These are phyloP conservation scores for Asarcornis scutulata DNA, from an alignment of 2,113 vertebrate genomes.

Conservation along the genomic window DNA sequence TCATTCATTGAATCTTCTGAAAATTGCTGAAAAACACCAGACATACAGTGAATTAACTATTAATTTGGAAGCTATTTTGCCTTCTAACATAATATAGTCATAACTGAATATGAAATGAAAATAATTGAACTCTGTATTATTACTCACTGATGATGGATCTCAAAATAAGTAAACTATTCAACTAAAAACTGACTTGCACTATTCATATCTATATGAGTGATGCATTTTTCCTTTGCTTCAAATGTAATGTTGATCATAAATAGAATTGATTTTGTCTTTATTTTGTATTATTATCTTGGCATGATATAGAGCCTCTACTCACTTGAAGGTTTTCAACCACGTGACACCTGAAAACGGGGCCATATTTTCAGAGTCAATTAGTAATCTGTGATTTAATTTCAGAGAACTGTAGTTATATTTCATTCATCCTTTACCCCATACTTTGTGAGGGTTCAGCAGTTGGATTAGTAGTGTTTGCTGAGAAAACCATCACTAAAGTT, in stretches of 20 bases:
- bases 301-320: not conserved
- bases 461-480: not conserved
- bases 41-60: not conserved
- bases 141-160: not conserved
- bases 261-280: not conserved
- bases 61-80: not conserved
- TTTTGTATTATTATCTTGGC: not conserved
- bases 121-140: not conserved
- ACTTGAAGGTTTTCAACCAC: not conserved
- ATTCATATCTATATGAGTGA: not conserved
- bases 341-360: not conserved
- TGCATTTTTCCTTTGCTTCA: not conserved
- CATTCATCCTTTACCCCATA: not conserved
- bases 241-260: not conserved
- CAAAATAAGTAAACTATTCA: not conserved
- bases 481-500: not conserved
- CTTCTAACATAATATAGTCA: not conserved
- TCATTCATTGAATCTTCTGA: conserved; percentile 10
- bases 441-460: not conserved
- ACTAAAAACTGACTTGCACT: not conserved
- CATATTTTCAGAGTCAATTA: not conserved
- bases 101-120: not conserved
- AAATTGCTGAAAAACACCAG: conserved; percentile 4
- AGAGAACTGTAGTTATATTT: not conserved
- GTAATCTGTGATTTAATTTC: not conserved